phyloP scores from a whole-genome alignment of 2,113 vertebrate species.

The Takifugu flavidus region DNA sequence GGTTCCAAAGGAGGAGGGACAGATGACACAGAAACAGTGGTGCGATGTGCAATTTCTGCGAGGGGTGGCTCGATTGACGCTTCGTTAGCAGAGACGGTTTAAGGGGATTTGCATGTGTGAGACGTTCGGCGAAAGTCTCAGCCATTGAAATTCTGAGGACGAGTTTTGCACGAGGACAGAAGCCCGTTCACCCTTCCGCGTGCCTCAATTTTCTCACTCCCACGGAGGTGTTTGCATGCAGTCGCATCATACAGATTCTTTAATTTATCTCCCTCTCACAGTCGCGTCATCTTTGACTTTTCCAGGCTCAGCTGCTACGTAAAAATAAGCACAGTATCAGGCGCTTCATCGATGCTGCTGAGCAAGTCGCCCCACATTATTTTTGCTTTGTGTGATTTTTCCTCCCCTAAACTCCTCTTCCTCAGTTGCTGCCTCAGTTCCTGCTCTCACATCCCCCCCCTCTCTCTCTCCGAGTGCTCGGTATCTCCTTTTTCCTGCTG shows the following conservation, averaged over 20 bases:
- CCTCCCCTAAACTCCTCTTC: background rate
- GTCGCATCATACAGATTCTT: constrained; percentile 6
- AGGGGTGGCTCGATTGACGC: constrained; percentile 11
- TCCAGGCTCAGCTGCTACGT: constrained; percentile 9
- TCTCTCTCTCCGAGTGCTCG: background rate
- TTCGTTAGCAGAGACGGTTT: constrained; percentile 11
- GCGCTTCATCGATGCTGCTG: constrained; percentile 16
- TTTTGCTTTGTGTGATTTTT: constrained; percentile 12
- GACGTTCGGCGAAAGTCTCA: constrained; percentile 30
- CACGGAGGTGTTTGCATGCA: constrained; percentile 16
- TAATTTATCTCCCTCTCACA: constrained; percentile 11
- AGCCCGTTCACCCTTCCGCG: constrained; percentile 10
- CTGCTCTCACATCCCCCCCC: background rate
- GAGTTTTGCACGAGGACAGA: constrained; percentile 5
- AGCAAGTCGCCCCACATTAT: constrained; percentile 21
- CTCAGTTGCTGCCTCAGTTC: background rate
- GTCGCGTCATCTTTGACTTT: constrained; percentile 2
- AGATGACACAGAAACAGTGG: background rate
- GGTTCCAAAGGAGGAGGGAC: background rate
- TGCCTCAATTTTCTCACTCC: constrained; percentile 9
- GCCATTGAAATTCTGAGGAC: constrained; percentile 37
- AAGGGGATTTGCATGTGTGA: constrained; percentile 32
- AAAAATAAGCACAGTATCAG: constrained; percentile 32
- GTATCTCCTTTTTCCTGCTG: constrained; percentile 14
- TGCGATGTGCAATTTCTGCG: background rate